Conservation (phyloP, 2,888 invertebrate species). For the Macrosiphum euphorbiae region DNA sequence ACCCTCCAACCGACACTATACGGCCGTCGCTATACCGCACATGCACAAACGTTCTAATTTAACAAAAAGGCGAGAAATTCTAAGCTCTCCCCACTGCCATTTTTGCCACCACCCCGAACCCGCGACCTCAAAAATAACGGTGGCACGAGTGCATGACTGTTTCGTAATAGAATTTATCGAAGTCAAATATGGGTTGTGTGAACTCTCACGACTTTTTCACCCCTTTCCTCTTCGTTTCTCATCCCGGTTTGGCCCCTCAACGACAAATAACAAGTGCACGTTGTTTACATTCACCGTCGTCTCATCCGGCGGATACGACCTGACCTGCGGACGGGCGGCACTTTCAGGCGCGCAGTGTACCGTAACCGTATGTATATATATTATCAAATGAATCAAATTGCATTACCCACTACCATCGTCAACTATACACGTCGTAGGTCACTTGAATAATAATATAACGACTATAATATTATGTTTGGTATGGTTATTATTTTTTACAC, state of each 20-base stretch:
- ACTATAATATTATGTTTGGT: neutral
- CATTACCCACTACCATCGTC: neutral
- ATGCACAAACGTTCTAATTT: slow-evolving; percentile 40
- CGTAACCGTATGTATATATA: neutral
- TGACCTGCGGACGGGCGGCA: neutral
- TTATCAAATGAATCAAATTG: neutral
- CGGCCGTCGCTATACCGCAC: neutral
- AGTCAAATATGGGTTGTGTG: slow-evolving; percentile 8
- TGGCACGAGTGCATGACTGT: neutral
- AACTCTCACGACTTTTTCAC: neutral
- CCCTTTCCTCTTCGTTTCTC: neutral
- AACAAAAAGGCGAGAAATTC: slow-evolving; percentile 52
- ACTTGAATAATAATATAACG: slow-evolving; percentile 9
- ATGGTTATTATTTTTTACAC: neutral
- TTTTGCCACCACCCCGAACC: neutral
- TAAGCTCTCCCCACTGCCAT: neutral
- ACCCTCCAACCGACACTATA: neutral
- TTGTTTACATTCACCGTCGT: neutral
- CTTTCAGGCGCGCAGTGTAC: neutral
- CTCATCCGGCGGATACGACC: neutral
- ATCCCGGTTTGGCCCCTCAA: neutral
- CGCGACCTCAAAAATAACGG: neutral
- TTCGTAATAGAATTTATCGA: slow-evolving; percentile 37
- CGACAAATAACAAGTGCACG: neutral
- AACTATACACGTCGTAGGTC: neutral